Percentiles rank a stretch among this genome's conserved stretches.
These are phyloP conservation scores for Pseudoatta argentina DNA, from an alignment of 1,140 invertebrate species.

Conservation along the genomic window DNA sequence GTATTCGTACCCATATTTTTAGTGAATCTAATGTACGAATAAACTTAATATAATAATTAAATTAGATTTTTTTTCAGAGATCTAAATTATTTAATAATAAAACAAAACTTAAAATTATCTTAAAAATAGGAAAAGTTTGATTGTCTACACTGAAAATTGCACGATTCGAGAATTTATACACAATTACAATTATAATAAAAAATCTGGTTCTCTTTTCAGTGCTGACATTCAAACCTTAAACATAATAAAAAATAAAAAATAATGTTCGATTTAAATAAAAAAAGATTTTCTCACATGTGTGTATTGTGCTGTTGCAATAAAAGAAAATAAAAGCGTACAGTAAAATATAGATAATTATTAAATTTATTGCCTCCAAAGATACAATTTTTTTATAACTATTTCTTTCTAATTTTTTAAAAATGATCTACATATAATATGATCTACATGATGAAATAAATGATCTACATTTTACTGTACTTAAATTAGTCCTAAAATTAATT, in stretches of 20 bases:
- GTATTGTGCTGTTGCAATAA: slow-evolving; percentile 33
- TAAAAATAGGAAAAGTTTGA: slow-evolving; percentile 26
- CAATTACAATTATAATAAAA: slow-evolving; percentile 3
- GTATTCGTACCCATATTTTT: not conserved
- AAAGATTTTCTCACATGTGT: slow-evolving; percentile 34
- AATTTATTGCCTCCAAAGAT: not conserved
- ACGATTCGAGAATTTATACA: not conserved
- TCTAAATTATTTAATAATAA: not conserved
- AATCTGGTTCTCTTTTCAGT: not conserved
- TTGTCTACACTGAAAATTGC: slow-evolving; percentile 30
- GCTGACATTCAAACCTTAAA: slow-evolving; percentile 24
- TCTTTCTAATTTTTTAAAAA: not conserved
- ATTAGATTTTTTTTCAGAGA: not conserved
- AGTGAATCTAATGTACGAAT: not conserved
- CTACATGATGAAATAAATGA: slow-evolving; percentile 27
- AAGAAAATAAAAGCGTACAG: slow-evolving; percentile 24
- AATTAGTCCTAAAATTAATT: slow-evolving; percentile 37
- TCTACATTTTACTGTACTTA: slow-evolving; percentile 33
- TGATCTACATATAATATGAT: too few species aligned
- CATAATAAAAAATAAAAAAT: not conserved
- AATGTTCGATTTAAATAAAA: slow-evolving; percentile 11
- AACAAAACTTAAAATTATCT: not conserved
- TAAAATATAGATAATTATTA: slow-evolving; percentile 30
- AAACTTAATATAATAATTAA: not conserved
- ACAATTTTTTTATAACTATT: not conserved